Base-by-base conservation (phyloP, 1,140 invertebrate genomes). In the Euura saliciscinereae region DNA sequence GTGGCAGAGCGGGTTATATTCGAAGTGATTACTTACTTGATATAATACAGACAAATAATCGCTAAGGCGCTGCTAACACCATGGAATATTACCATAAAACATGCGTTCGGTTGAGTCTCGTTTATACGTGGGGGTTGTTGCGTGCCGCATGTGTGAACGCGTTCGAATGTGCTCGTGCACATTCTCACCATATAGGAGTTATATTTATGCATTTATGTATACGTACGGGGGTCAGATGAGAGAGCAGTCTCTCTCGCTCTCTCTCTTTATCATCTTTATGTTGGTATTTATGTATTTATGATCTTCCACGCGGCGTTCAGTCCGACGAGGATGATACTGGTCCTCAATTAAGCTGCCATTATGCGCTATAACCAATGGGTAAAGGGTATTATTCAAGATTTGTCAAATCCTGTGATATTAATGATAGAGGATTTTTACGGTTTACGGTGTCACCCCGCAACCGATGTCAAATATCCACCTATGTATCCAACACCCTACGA, bases 121-220 rank as follows among this genome's bases (percentile, higher is more conserved):
- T 43, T 43, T 51, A 70, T 65, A 70, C 71, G 72, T 10, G 67
- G 66, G 68, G 45, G 65, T 68, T 71, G 44, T 70, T 68, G 70
- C 69, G 66, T 67, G 66, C 44, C 28, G 28, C 73, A 69, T 71
- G 45, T 64, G 65, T 71, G 28, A 28, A 28, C 28, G 28, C 28
- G 28, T 28, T 28, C 28, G 28, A 28, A 28, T 28, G 28, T 28
- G 28, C 6, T 11, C 66, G 66, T 28, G 42, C 28, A 28, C 13
- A 8, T 11, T 67, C 66, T 67, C 28, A 67, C 13, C 59, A 8
- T 67, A 4, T 67, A 28, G 13, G 42, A 28, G 66, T 67, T 67
- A 83, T 84, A 84, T 83, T 82, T 79, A 83, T 84, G 80, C 78
- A 77, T 82, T 82, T 80, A 77, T 78, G 77, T 80, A 82, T 82